Evolutionary conservation across 2,797 vertebrate species (phyloP).

Genomic region (Gobionotothen gibberifrons): DNA sequence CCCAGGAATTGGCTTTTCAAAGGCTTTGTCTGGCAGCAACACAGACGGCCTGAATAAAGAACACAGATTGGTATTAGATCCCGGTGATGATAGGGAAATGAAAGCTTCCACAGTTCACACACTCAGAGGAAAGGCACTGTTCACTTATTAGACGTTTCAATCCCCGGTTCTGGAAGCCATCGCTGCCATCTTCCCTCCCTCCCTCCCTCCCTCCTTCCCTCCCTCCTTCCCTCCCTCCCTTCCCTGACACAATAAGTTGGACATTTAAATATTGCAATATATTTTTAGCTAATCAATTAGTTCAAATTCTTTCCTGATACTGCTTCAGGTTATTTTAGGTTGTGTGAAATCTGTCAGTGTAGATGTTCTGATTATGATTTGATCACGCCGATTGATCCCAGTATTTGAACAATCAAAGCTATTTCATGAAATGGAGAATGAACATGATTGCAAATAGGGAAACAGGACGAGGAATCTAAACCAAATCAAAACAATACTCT

Average conservation of each 20-base stretch:
- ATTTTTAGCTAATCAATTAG: constrained; percentile 90
- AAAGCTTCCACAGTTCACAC: constrained; percentile 93
- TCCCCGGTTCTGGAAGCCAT: constrained; percentile 89
- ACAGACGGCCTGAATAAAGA: constrained; percentile 93
- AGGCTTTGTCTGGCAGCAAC: constrained; percentile 93
- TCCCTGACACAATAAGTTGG: constrained; percentile 86
- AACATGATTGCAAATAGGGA: background rate
- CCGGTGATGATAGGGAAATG: constrained; percentile 91
- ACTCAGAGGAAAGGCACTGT: constrained; percentile 88
- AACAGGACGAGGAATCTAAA: background rate
- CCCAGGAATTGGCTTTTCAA: constrained; percentile 95
- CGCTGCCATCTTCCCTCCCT: constrained; percentile 80
- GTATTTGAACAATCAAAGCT: background rate
- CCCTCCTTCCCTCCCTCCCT: constrained; percentile 64
- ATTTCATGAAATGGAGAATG: background rate
- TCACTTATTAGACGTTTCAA: constrained; percentile 90
- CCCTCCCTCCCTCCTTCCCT: too few species aligned
- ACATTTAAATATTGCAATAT: constrained; percentile 89
- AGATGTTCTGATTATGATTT: constrained; percentile 43
- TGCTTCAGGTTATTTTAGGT: constrained; percentile 83
- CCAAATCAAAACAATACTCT: too few species aligned
- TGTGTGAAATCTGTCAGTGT: constrained; percentile 45
- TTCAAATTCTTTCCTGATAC: constrained; percentile 89
- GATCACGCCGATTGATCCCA: constrained; percentile 46
- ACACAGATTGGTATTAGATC: constrained; percentile 96